Percentiles rank a stretch among this genome's conserved stretches.
phyloP scores from a whole-genome alignment of 1,140 invertebrate genomes.

The Panagrolaimus sp. region DNA sequence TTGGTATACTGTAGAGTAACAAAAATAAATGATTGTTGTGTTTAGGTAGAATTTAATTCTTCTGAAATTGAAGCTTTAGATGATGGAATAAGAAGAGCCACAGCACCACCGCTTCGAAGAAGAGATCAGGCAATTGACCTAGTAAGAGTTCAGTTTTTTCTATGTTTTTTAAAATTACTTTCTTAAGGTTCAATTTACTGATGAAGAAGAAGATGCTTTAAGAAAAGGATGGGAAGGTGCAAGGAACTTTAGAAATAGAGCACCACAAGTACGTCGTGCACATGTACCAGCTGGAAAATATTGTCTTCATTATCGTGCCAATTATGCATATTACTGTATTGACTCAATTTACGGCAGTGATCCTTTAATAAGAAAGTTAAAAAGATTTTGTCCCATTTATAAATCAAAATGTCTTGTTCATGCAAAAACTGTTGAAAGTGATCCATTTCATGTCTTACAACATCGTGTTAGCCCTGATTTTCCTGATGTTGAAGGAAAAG shows the following conservation, averaged over 20 bases:
- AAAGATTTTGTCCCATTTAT: slow-evolving; percentile 20
- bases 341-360: not conserved
- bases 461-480: slow-evolving; percentile 1
- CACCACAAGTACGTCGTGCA: not conserved
- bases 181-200: slow-evolving; percentile 6
- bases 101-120: not conserved
- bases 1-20: too few relatives aligned
- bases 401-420: slow-evolving; percentile 11
- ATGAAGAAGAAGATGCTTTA: slow-evolving; percentile 8
- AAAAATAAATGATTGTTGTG: not conserved
- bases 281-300: slow-evolving; percentile 16
- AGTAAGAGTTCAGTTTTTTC: not conserved
- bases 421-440: slow-evolving; percentile 9
- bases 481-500: slow-evolving; percentile 8
- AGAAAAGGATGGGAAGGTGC: not conserved
- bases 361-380: not conserved
- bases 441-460: slow-evolving; percentile 14
- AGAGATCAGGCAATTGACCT: not conserved
- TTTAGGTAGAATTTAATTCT: not conserved
- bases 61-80: slow-evolving; percentile 1
- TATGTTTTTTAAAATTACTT: not conserved
- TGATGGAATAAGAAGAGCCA: not conserved
- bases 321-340: slow-evolving; percentile 20
- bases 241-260: not conserved
- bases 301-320: slow-evolving; percentile 15